A percentile compares a stretch with the other conserved stretches of the same genome.
phyloP scores from a whole-genome alignment of 1,140 invertebrate species.

The Phymorhynchus buccinoides region DNA sequence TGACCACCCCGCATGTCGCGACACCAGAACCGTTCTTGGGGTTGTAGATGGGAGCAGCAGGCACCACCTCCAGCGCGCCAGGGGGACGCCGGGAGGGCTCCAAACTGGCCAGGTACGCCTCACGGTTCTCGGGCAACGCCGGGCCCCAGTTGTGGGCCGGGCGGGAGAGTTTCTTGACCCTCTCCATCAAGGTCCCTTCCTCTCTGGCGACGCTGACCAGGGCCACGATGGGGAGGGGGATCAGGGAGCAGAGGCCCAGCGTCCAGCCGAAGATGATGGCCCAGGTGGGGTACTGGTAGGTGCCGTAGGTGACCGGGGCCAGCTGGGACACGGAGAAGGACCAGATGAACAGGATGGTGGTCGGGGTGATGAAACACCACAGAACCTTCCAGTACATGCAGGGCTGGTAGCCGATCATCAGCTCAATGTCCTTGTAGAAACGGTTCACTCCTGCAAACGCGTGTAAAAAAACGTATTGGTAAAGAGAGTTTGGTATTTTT shows the following conservation, averaged over 20 bases:
- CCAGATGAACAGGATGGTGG: slow-evolving; percentile 78
- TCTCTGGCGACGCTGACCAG: slow-evolving; percentile 45
- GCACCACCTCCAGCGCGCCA: not conserved
- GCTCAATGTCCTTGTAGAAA: slow-evolving; percentile 64
- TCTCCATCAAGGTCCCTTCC: slow-evolving; percentile 45
- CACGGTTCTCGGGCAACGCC: slow-evolving; percentile 47
- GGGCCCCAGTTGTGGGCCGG: slow-evolving; percentile 58
- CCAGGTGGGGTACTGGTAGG: slow-evolving; percentile 69
- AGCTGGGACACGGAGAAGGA: slow-evolving; percentile 64
- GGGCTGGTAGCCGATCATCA: slow-evolving; percentile 64
- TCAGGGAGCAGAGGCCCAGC: slow-evolving; percentile 50
- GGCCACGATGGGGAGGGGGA: slow-evolving; percentile 55
- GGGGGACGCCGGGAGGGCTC: not conserved
- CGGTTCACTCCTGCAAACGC: slow-evolving; percentile 53
- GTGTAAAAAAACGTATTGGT: not conserved
- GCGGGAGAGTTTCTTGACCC: slow-evolving; percentile 50
- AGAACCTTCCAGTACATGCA: slow-evolving; percentile 80
- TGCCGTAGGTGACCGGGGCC: slow-evolving; percentile 63
- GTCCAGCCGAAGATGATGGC: slow-evolving; percentile 69
- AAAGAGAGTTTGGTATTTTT: no score
- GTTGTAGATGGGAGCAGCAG: not conserved
- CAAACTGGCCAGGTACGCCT: slow-evolving; percentile 41
- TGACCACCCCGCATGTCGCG: not conserved
- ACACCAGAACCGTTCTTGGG: slow-evolving; percentile 1
- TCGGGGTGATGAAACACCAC: slow-evolving; percentile 85